A percentile compares a stretch with the other conserved stretches of the same genome.
These are phyloP conservation scores for Myotis brandtii DNA, from an alignment of 2,113 vertebrate species.

Conservation along the genomic window DNA sequence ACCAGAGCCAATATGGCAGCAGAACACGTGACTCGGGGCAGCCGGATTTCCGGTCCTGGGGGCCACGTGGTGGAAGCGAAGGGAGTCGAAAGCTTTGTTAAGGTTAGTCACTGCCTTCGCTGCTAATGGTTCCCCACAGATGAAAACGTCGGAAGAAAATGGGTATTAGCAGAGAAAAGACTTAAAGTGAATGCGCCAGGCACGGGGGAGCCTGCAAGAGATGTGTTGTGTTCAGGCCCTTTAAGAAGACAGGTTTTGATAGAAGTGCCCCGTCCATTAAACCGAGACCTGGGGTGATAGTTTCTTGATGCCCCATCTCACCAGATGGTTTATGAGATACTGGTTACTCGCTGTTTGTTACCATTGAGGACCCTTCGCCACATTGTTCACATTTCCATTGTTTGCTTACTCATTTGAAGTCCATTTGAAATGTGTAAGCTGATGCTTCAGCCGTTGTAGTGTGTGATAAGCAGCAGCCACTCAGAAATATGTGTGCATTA, in stretches of 20 bases:
- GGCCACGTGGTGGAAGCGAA: neutral
- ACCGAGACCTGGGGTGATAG: constrained; percentile 70
- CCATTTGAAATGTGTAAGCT: neutral
- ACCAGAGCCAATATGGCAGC: neutral
- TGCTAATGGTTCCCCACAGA: constrained; percentile 68
- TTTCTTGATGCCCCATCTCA: constrained; percentile 70
- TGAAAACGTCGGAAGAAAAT: constrained; percentile 70
- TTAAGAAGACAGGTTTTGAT: constrained; percentile 77
- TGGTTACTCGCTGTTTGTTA: neutral
- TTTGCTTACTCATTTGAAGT: neutral
- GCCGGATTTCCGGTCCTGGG: neutral
- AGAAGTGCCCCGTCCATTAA: constrained; percentile 71
- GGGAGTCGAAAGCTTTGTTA: neutral
- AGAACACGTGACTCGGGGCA: neutral
- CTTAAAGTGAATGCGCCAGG: constrained; percentile 72
- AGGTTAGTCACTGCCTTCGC: too few relatives aligned
- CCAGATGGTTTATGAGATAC: constrained; percentile 60
- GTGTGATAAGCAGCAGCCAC: neutral
- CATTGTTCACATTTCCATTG: neutral
- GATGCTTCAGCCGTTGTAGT: neutral
- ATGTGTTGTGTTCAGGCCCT: constrained; percentile 75
- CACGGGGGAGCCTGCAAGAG: constrained; percentile 77
- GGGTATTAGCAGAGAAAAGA: constrained; percentile 76
- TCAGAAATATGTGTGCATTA: neutral
- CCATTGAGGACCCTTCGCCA: neutral